Evolutionary conservation across 1,140 invertebrate species (phyloP).

Genomic region (Aradophagus sp.): DNA sequence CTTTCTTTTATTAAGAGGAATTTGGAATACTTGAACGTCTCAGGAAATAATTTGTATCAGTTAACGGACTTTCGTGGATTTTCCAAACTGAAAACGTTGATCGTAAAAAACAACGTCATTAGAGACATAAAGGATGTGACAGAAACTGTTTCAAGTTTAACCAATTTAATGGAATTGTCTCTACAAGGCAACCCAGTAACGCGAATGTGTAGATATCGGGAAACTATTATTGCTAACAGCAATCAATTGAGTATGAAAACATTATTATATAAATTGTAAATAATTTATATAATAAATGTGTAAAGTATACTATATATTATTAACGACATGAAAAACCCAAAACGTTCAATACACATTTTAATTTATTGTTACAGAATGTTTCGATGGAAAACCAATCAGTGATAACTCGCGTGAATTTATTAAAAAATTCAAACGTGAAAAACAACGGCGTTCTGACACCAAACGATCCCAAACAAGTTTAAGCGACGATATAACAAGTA

Average conservation of each 20-base stretch:
- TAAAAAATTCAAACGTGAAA: slow-evolving; percentile 74
- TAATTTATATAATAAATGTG: too few species aligned
- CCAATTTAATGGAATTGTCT: slow-evolving; percentile 74
- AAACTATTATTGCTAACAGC: slow-evolving; percentile 79
- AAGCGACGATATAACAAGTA: slow-evolving; percentile 70
- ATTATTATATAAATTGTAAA: too few species aligned
- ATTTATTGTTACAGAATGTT: slow-evolving; percentile 25
- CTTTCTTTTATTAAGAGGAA: slow-evolving; percentile 62
- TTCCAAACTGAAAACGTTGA: slow-evolving; percentile 67
- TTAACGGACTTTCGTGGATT: slow-evolving; percentile 70
- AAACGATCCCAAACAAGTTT: slow-evolving; percentile 59
- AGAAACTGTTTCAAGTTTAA: slow-evolving; percentile 74
- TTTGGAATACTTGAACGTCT: slow-evolving; percentile 74
- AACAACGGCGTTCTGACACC: slow-evolving; percentile 52
- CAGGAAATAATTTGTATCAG: slow-evolving; percentile 73
- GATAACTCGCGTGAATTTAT: slow-evolving; percentile 74
- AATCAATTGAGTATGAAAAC: slow-evolving; percentile 75
- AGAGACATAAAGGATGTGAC: slow-evolving; percentile 73
- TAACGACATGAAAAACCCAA: too few species aligned
- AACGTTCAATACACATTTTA: slow-evolving; percentile 9
- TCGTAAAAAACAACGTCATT: slow-evolving; percentile 75
- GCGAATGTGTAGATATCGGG: slow-evolving; percentile 77
- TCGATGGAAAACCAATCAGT: slow-evolving; percentile 74
- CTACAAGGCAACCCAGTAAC: slow-evolving; percentile 79
- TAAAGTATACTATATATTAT: too few species aligned